Conservation (phyloP, 2,888 invertebrate species). For the Ecliptopera silaceata region DNA sequence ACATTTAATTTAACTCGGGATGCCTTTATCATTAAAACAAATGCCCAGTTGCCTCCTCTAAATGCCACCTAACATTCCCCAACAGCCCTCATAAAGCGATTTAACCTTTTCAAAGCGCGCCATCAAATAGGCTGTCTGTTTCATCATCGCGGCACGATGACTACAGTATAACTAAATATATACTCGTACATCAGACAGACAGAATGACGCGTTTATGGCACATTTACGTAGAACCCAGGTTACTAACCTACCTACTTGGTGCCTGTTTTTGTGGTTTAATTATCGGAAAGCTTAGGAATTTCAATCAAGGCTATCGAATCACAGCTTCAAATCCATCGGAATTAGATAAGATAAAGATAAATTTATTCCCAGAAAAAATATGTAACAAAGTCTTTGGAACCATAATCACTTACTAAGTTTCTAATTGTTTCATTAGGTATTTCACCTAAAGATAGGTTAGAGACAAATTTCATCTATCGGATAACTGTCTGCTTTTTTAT, state of each 20-base stretch:
- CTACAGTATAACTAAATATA: slow-evolving; percentile 1
- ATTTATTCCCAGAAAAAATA: too few relatives aligned
- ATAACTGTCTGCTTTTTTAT: too few relatives aligned
- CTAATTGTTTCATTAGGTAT: too few relatives aligned
- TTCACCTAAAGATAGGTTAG: too few relatives aligned
- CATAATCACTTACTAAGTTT: too few relatives aligned
- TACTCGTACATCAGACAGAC: background rate
- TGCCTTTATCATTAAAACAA: slow-evolving; percentile 25
- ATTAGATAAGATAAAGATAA: too few relatives aligned
- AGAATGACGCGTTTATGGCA: background rate
- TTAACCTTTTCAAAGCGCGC: slow-evolving; percentile 25
- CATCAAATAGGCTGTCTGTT: slow-evolving; percentile 22
- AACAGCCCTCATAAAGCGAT: slow-evolving; percentile 28
- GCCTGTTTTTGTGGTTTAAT: too few relatives aligned
- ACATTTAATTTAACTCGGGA: slow-evolving; percentile 10
- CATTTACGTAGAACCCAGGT: slow-evolving; percentile 1
- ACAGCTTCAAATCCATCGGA: too few relatives aligned
- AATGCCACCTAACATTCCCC: slow-evolving; percentile 22
- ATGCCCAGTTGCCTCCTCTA: slow-evolving; percentile 19
- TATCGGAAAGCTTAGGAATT: too few relatives aligned
- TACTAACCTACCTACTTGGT: background rate
- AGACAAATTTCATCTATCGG: too few relatives aligned
- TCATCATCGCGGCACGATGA: slow-evolving; percentile 12
- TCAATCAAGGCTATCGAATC: too few relatives aligned
- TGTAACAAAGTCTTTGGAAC: too few relatives aligned